A percentile compares a stretch with the other conserved stretches of the same genome.
Evolutionary conservation across 1,140 invertebrate genomes (phyloP).

Genomic region (Anadara kagoshimensis): DNA sequence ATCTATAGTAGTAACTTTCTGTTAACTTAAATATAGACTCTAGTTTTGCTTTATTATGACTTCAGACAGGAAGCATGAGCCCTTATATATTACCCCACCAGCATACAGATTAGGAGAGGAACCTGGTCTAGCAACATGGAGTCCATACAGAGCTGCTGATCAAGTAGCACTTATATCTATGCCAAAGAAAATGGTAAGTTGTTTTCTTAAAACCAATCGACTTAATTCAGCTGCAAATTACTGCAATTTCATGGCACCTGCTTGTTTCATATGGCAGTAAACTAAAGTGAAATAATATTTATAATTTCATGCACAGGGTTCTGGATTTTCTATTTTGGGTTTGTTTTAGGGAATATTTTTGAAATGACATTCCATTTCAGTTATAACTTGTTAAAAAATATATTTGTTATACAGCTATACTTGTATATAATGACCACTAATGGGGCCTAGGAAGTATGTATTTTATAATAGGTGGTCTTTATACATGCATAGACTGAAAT

Average conservation of each 20-base stretch:
- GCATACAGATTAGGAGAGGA: slow-evolving; percentile 1
- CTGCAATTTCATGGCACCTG: background rate
- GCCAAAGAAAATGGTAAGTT: slow-evolving; percentile 48
- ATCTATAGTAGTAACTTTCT: no score
- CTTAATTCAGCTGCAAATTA: background rate
- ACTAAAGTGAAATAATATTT: no score
- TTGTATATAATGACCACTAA: no score
- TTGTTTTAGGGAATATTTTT: background rate
- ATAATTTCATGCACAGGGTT: no score
- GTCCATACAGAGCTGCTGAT: slow-evolving; percentile 56
- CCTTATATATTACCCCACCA: slow-evolving; percentile 27
- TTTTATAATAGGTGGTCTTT: no score
- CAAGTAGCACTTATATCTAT: slow-evolving; percentile 51
- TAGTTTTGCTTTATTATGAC: background rate
- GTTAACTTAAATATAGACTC: no score
- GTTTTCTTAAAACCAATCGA: background rate
- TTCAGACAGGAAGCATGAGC: slow-evolving; percentile 38
- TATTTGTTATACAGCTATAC: no score
- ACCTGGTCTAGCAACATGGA: slow-evolving; percentile 46
- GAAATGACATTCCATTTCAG: background rate
- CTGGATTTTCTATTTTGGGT: background rate
- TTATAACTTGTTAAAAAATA: background rate
- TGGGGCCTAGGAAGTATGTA: no score
- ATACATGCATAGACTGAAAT: no score
- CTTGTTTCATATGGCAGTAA: background rate